Evolutionary conservation across 2,888 invertebrate genomes (phyloP), one percentile per base, ranked within the genome.

Genomic region (Dynastes maya): DNA sequence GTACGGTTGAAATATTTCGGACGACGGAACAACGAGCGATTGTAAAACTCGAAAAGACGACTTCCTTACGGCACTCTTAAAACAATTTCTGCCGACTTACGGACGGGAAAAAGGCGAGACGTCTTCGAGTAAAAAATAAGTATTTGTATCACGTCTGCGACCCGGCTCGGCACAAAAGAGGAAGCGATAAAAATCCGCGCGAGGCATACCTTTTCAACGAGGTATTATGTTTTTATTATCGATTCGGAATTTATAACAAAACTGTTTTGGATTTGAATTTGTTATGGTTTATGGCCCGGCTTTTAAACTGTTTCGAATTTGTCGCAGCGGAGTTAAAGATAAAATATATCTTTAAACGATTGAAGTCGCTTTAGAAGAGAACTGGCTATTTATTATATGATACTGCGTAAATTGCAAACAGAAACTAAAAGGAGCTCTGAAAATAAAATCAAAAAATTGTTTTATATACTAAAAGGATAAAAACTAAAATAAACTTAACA

Each of bases 191-290:
- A 68, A 68, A 68, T 68, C 68, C 68, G 65, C 63, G 63, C 29
- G 63, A 8, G n/a, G 63, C 63, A 29, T 63, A 63, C 51, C 51
- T 68, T 49, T 51, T 40, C 29, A 63, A 27, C 13, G 63, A 22
- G 68, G 51, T 68, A 51, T 68, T 68, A 68, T 68, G 9, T 68
- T 68, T 68, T 68, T 68, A 68, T 68, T 68, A 68, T 68, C 68
- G 68, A 68, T 68, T 68, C 8, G 8, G 68, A 53, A 68, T 68
- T 68, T 68, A 68, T 68, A 68, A 68, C 68, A 51, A 68, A 68
- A 68, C 68, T 68, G 51, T 68, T 68, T 68, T 27, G 51, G 68
- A 68, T 68, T 49, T 68, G 68, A 63, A 32, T 63, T 63, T 32
- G 63, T 63, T 63, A 63, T 29, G 63, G 63, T 63, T 22, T 63